Base-by-base conservation (phyloP, 2,113 vertebrate genomes). In the Tragelaphus imberbis region DNA sequence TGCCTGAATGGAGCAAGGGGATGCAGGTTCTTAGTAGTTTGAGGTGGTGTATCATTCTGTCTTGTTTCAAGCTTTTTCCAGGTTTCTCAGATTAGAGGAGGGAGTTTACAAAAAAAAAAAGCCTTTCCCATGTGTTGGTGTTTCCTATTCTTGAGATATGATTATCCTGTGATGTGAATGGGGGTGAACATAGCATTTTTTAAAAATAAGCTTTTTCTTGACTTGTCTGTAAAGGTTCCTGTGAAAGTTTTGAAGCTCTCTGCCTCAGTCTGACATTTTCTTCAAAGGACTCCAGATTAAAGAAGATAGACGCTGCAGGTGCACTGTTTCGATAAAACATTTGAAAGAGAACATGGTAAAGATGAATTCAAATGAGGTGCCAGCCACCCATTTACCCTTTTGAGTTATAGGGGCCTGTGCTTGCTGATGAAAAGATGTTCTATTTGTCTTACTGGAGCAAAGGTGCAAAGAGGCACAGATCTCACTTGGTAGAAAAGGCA, bases 171-270 rank as follows among this genome's bases (percentile, higher is more conserved):
- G 92, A 82, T 56, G 10, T 27, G 65, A 87, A 58, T 61, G 28
- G 47, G 84, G 59, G 17, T 87, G 68, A 88, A 71, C 53, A 58
- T 33, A 97, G 87, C 65, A 88, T 95, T 94, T 84, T 56, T 55
- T 0, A 27, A 92, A 98, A 90, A 88, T 86, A 88, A 97, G 84
- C 56, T 30, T 92, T 91, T 94, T 90, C 84, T 33, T 84, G 92
- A 91, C 90, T 92, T 97, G 92, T 95, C 97, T 98, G 90, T 84
- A 84, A 90, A 91, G 96, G 87, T 95, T 63, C 77, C 36, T 96
- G 59, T 61, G 95, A 94, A 99, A 99, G 98, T 98, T 99, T 97
- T 94, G 84, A 98, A 97, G 96, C 23, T 65, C 85, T 98, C 75
- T 95, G 88, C 89, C 98, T 91, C 84, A 97, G 93, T 97, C 97